Percentiles rank a stretch among this genome's conserved stretches.
phyloP scores from a whole-genome alignment of 1,140 invertebrate species.

The Trachymyrmex cornetzi region DNA sequence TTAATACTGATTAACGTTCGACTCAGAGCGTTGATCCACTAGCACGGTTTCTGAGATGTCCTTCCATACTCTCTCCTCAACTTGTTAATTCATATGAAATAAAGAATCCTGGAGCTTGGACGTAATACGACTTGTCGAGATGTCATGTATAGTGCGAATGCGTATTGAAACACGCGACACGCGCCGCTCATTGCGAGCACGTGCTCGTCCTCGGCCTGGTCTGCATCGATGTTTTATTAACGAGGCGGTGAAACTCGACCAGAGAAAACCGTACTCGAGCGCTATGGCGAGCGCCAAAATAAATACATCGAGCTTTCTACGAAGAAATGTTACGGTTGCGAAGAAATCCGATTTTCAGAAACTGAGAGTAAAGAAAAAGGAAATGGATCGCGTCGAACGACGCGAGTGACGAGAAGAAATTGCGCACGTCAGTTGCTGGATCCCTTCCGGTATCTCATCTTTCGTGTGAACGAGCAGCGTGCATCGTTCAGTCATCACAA shows the following conservation, averaged over 20 bases:
- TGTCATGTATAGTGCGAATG: not conserved
- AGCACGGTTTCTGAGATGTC: too few species aligned
- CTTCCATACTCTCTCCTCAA: too few species aligned
- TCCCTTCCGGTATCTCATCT: not conserved
- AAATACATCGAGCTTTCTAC: constrained; percentile 22
- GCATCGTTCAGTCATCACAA: not conserved
- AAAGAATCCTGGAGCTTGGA: too few species aligned
- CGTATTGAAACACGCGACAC: constrained; percentile 55
- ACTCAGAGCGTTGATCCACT: too few species aligned
- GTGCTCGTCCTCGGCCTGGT: constrained; percentile 55
- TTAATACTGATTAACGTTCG: too few species aligned
- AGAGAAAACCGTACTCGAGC: constrained; percentile 8
- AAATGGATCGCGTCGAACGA: not conserved
- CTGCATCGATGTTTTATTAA: constrained; percentile 59
- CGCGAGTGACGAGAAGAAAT: not conserved
- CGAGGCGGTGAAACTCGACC: constrained; percentile 40
- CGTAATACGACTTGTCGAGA: not conserved
- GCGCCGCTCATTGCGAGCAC: constrained; percentile 33
- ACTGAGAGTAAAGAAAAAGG: constrained; percentile 6
- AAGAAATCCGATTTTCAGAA: constrained; percentile 24
- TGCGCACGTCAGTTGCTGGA: not conserved
- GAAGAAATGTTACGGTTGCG: not conserved
- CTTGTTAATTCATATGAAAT: too few species aligned
- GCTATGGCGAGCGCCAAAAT: not conserved
- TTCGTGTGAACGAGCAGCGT: not conserved